Conservation (phyloP, 2,888 invertebrate species). For the Lomographa bimaculata region DNA sequence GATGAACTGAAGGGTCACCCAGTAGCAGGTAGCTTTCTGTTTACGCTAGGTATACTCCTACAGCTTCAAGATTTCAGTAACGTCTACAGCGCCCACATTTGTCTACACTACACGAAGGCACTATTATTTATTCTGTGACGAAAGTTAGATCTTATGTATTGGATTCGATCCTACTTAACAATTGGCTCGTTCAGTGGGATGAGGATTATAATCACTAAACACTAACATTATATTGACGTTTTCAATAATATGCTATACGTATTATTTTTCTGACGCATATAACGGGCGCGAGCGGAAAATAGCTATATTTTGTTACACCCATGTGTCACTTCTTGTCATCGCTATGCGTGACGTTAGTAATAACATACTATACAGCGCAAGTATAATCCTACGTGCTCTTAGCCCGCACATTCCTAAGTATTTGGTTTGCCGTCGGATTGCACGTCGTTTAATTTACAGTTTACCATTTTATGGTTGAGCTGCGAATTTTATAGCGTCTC, state of each 20-base stretch:
- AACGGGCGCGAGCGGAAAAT: too few species aligned
- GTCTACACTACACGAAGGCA: too few species aligned
- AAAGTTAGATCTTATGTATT: too few species aligned
- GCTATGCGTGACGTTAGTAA: conserved; percentile 21
- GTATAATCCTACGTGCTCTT: conserved; percentile 16
- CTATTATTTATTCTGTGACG: too few species aligned
- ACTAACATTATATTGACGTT: conserved; percentile 6
- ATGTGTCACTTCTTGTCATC: too few species aligned
- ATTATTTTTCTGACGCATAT: conserved; percentile 13
- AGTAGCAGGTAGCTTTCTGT: conserved; percentile 5
- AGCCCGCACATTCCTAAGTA: conserved; percentile 18
- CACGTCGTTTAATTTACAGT: conserved; percentile 18
- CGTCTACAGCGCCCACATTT: too few species aligned
- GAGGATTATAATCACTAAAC: too few species aligned
- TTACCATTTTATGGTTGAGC: conserved; percentile 19
- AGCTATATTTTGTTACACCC: too few species aligned
- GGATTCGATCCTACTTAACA: too few species aligned
- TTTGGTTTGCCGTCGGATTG: conserved; percentile 20
- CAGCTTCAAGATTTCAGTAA: too few species aligned
- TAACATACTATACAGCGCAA: conserved; percentile 18
- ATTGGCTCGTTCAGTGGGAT: too few species aligned
- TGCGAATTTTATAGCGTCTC: conserved; percentile 16
- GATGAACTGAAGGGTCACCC: conserved; percentile 16
- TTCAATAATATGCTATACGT: conserved; percentile 2
- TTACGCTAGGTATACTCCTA: too few species aligned